Percentiles rank a stretch among this genome's conserved stretches.
Evolutionary conservation across 1,140 invertebrate species (phyloP).

Genomic region (Mizuhopecten yessoensis): DNA sequence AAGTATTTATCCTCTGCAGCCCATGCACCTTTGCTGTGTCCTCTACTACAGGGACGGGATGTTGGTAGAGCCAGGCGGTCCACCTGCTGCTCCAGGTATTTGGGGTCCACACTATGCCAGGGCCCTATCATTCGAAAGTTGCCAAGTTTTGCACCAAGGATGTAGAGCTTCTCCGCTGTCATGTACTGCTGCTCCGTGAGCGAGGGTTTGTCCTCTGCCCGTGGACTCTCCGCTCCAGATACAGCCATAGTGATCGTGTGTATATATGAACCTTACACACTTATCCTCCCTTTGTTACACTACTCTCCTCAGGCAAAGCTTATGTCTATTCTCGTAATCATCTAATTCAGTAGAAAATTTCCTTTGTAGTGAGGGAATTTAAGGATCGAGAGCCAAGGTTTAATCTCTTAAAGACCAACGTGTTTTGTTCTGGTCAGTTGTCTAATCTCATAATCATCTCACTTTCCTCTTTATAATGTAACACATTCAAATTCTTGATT

Average conservation of each 20-base stretch:
- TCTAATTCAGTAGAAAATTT: constrained; percentile 27
- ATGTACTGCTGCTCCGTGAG: constrained; percentile 49
- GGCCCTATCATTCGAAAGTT: constrained; percentile 61
- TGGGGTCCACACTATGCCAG: constrained; percentile 59
- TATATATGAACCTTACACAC: background rate
- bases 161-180: constrained; percentile 57
- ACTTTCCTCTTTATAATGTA: background rate
- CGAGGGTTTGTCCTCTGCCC: background rate
- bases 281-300: background rate
- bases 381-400: background rate
- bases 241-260: constrained; percentile 23
- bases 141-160: constrained; percentile 56
- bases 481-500: background rate
- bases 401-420: background rate
- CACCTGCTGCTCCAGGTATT: constrained; percentile 50
- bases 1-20: constrained; percentile 50
- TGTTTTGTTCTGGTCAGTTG: background rate
- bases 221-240: background rate
- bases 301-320: background rate
- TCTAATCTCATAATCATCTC: background rate
- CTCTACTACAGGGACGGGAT: constrained; percentile 55
- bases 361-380: background rate
- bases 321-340: constrained; percentile 29
- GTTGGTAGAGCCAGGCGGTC: constrained; percentile 48
- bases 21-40: constrained; percentile 54